Conservation (phyloP, 1,140 invertebrate species). For the Acromyrmex echinatior region DNA sequence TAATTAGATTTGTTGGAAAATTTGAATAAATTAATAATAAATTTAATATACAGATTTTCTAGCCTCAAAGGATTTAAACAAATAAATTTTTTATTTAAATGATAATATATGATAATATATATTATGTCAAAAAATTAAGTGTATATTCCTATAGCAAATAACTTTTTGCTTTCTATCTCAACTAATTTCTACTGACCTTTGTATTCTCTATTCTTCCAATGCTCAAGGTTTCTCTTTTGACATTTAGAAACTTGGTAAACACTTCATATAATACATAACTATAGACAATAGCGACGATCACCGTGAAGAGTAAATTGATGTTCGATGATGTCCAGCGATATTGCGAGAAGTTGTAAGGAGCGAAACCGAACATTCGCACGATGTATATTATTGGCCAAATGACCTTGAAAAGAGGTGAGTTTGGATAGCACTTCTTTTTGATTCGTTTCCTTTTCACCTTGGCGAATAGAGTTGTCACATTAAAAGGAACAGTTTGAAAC, state of each 20-base stretch:
- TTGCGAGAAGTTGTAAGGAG: constrained; percentile 80
- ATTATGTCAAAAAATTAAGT: no score
- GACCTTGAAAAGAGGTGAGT: constrained; percentile 80
- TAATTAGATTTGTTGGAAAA: not conserved
- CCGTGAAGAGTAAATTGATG: constrained; percentile 63
- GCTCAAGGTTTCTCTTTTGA: constrained; percentile 19
- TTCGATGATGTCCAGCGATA: constrained; percentile 76
- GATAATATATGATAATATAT: not conserved
- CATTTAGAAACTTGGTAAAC: not conserved
- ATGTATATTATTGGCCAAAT: constrained; percentile 78
- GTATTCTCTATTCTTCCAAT: constrained; percentile 73
- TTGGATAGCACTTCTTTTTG: constrained; percentile 66
- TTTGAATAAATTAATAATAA: not conserved
- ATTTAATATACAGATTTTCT: not conserved
- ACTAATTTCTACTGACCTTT: constrained; percentile 76
- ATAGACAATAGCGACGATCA: constrained; percentile 55
- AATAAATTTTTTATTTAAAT: not conserved
- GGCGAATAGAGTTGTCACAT: constrained; percentile 38
- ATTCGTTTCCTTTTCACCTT: not conserved
- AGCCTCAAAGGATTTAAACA: not conserved
- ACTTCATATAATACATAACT: constrained; percentile 67
- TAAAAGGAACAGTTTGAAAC: not conserved
- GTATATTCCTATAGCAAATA: not conserved
- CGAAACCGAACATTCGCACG: constrained; percentile 78
- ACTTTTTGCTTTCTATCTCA: not conserved